These are phyloP conservation scores for Stenopsyche tienmushanensis DNA, from an alignment of 1,140 invertebrate genomes.

Conservation along the genomic window DNA sequence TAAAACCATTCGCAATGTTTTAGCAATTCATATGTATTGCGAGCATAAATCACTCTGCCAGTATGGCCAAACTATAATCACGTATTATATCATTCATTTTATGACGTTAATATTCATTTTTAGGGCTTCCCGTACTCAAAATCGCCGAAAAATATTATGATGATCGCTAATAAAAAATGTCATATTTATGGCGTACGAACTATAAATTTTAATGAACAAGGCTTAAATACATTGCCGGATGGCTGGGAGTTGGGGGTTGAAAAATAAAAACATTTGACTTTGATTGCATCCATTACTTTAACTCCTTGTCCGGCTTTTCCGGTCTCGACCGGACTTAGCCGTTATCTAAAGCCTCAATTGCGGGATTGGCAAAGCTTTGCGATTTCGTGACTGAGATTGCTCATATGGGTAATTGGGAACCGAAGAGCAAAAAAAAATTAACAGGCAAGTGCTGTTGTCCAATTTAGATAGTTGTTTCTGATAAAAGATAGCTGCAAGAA, in stretches of 20 bases:
- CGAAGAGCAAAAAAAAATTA: neutral
- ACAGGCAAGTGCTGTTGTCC: neutral
- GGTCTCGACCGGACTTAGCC: neutral
- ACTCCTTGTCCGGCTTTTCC: neutral
- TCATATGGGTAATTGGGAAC: neutral
- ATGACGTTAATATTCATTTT: too few relatives aligned
- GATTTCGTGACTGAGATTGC: neutral
- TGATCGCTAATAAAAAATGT: too few relatives aligned
- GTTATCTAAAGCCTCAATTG: neutral
- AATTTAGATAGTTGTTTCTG: neutral
- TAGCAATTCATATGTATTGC: too few relatives aligned
- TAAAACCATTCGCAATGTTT: too few relatives aligned
- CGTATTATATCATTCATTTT: too few relatives aligned
- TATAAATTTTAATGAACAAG: too few relatives aligned
- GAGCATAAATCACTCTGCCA: too few relatives aligned
- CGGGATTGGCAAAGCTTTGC: neutral
- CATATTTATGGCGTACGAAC: too few relatives aligned
- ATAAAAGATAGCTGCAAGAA: neutral
- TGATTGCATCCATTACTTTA: neutral
- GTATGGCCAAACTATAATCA: too few relatives aligned
- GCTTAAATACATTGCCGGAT: too few relatives aligned
- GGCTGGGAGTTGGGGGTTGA: neutral
- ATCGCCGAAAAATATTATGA: too few relatives aligned
- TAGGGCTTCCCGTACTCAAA: too few relatives aligned
- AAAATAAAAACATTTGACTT: neutral